phyloP scores from a whole-genome alignment of 2,113 vertebrate species.

The Mixornis gularis region DNA sequence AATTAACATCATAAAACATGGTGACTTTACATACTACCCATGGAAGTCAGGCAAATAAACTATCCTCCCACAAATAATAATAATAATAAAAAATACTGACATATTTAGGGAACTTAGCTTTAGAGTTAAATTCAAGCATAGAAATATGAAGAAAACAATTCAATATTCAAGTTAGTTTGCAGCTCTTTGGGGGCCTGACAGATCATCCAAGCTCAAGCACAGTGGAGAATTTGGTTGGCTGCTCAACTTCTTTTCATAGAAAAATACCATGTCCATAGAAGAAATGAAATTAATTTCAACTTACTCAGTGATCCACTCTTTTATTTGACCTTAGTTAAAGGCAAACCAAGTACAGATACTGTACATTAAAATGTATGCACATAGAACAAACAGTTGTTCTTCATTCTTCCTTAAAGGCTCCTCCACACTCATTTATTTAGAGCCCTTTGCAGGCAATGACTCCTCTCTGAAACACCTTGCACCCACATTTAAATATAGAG shows the following conservation, averaged over 20 bases:
- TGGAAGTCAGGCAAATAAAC: background rate
- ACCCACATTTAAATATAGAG: conserved; percentile 85
- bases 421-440: background rate
- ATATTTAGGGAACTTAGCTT: background rate
- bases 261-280: background rate
- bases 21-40: background rate
- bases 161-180: background rate
- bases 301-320: conserved; percentile 28
- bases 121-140: background rate
- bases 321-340: conserved; percentile 78
- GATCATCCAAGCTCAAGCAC: background rate
- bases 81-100: background rate
- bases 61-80: background rate
- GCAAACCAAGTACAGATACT: conserved; percentile 80
- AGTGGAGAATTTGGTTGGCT: background rate
- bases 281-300: conserved; percentile 42
- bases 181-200: background rate
- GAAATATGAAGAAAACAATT: background rate
- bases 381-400: background rate
- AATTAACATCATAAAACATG: background rate
- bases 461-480: background rate
- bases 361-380: conserved; percentile 70
- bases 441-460: background rate
- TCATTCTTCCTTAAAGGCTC: background rate
- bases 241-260: conserved; percentile 26